Evolutionary conservation across 2,888 invertebrate species (phyloP).

Genomic region (Drosophila atroscutellata): DNA sequence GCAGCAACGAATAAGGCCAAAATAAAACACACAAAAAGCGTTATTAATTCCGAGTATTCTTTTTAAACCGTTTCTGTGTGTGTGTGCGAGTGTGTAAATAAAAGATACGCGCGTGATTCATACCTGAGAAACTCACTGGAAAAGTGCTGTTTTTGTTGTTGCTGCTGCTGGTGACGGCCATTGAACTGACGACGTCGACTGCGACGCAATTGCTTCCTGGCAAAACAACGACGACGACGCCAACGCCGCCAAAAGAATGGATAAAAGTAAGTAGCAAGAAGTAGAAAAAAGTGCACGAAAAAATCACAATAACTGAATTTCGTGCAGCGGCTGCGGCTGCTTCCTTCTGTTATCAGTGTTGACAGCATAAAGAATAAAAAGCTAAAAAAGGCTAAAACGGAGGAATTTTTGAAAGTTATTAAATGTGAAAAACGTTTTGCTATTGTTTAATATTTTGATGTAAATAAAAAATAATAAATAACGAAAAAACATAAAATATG

Average conservation of each 20-base stretch:
- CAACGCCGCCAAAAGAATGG: slow-evolving; percentile 56
- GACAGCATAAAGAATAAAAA: slow-evolving; percentile 1
- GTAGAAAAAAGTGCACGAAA: slow-evolving; percentile 22
- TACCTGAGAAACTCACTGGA: slow-evolving; percentile 44
- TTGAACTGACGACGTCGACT: slow-evolving; percentile 58
- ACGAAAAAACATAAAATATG: too few relatives aligned
- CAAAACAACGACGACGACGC: slow-evolving; percentile 32
- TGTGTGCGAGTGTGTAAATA: slow-evolving; percentile 39
- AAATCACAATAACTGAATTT: slow-evolving; percentile 42
- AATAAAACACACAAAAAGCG: slow-evolving; percentile 70
- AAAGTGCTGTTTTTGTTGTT: slow-evolving; percentile 44
- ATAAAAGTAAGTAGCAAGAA: slow-evolving; percentile 66
- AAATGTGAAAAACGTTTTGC: background rate
- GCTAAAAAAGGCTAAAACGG: background rate
- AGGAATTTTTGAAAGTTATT: background rate
- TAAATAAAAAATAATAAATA: too few relatives aligned
- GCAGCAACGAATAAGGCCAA: slow-evolving; percentile 75
- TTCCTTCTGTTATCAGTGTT: slow-evolving; percentile 1
- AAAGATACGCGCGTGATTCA: slow-evolving; percentile 68
- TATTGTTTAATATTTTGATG: too few relatives aligned
- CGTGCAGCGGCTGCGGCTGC: slow-evolving; percentile 19
- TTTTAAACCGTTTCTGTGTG: slow-evolving; percentile 21
- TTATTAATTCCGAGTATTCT: slow-evolving; percentile 66
- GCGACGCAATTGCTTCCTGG: slow-evolving; percentile 63
- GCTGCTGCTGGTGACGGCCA: slow-evolving; percentile 60